Base-by-base conservation (phyloP, 2,113 vertebrate genomes). In the Alligator sinensis region DNA sequence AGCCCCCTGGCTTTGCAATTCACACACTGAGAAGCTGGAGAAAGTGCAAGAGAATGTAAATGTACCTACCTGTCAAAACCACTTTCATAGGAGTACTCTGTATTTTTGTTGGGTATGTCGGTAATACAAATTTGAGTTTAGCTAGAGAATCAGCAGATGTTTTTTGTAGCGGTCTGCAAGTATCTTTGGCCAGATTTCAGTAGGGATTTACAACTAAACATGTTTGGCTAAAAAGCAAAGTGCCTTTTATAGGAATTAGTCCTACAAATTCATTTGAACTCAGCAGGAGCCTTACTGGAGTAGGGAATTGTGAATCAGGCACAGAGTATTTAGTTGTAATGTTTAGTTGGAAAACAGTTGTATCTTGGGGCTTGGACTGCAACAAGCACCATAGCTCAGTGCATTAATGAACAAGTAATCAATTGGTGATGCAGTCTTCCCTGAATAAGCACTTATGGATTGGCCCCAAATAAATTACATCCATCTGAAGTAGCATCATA, bases 391-490 rank as follows among this genome's bases (percentile, higher is more conserved):
- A 78, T 96, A 85, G 61, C 38, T 88, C 54, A 54, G 57, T 86
- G 66, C 60, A 60, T 14, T 77, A 58, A 80, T 89, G 84, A 90
- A 87, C 57, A 90, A 85, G 57, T 76, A 80, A 93, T 89, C 66
- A 88, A 84, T 74, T 82, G 58, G 75, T 55, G 70, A 80, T 87
- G 81, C 25, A 16, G 4, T 30, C 72, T 92, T 90, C 91, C 76
- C 76, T 92, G 77, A 68, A 59, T 90, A 89, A 95, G 93, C 82
- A 91, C 24, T 95, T 94, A n/a, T 1, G 82, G 75, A 55, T 30
- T 92, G 88, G 87, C 84, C 91, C 87, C 79, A 91, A 92, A 94
- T 72, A 89, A 70, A 96, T 74, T 83, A 28, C 58, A 88, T 87
- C 80, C 25, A 75, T 92, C 82, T 94, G 91, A 94, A 94, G 90